A percentile compares a stretch with the other conserved stretches of the same genome.
Conservation (phyloP, 2,888 invertebrate species). For the Hesperia comma region DNA sequence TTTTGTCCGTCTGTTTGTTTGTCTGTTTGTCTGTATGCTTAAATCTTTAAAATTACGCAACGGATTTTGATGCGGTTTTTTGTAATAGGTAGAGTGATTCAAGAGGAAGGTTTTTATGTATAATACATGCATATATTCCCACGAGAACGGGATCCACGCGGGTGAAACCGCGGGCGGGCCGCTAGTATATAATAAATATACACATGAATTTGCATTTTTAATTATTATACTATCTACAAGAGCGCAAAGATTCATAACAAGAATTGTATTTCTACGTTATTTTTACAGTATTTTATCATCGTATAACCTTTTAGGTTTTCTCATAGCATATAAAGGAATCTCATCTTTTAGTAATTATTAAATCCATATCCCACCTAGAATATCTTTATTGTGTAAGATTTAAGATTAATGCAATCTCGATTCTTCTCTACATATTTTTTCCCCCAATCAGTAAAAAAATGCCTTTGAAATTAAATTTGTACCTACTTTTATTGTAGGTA, state of each 20-base stretch:
- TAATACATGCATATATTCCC: too few species aligned
- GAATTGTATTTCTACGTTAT: slow-evolving; percentile 7
- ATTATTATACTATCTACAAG: neutral
- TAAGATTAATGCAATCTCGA: slow-evolving; percentile 48
- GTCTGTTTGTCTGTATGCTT: too few species aligned
- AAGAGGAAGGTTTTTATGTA: too few species aligned
- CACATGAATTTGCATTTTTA: too few species aligned
- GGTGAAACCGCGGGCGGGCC: too few species aligned
- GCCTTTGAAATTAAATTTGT: neutral
- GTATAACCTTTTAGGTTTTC: slow-evolving; percentile 32
- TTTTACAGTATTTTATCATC: slow-evolving; percentile 50
- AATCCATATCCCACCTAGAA: slow-evolving; percentile 75
- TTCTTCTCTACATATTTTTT: neutral
- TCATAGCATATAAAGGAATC: slow-evolving; percentile 46
- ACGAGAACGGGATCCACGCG: too few species aligned
- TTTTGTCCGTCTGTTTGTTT: too few species aligned
- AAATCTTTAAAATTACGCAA: too few species aligned
- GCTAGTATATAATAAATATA: too few species aligned
- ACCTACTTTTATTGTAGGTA: neutral
- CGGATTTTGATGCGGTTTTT: too few species aligned
- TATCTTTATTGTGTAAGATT: slow-evolving; percentile 74
- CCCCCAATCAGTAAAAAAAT: neutral
- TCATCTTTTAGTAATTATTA: slow-evolving; percentile 52
- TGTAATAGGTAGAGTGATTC: too few species aligned
- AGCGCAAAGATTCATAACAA: neutral